phyloP scores from a whole-genome alignment of 2,797 vertebrate genomes.

The Vultur gryphus region DNA sequence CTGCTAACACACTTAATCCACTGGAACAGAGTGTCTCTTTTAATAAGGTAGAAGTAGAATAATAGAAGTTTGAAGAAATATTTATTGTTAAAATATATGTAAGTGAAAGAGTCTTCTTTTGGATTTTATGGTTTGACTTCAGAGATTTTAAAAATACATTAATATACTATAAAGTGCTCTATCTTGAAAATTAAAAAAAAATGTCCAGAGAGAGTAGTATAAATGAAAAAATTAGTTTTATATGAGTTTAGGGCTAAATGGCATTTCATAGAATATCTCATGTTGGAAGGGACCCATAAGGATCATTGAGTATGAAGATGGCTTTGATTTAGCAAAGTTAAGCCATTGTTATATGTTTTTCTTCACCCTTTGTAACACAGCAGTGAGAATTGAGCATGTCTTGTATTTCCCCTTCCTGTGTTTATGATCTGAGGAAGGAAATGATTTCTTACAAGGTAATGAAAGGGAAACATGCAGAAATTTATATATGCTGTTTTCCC shows the following conservation, averaged over 20 bases:
- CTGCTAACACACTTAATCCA: constrained; percentile 90
- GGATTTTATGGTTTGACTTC: background rate
- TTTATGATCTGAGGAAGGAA: background rate
- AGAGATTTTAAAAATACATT: background rate
- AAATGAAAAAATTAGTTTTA: background rate
- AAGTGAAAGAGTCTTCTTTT: background rate
- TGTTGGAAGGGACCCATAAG: background rate
- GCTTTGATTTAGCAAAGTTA: background rate
- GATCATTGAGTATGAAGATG: background rate
- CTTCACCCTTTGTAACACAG: background rate
- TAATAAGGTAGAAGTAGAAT: constrained; percentile 86
- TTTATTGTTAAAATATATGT: background rate
- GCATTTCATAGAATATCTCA: background rate
- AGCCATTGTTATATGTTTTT: background rate
- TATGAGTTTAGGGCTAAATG: background rate
- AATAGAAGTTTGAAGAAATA: background rate
- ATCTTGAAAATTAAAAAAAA: background rate
- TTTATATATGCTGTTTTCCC: background rate
- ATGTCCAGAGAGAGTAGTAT: background rate
- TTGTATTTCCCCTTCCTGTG: background rate
- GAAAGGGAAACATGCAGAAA: background rate
- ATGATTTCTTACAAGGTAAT: background rate
- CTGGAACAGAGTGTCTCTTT: constrained; percentile 95
- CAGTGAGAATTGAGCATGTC: background rate
- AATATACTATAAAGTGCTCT: background rate